Conservation (phyloP, 2,113 vertebrate genomes). For the Mastomys coucha region DNA sequence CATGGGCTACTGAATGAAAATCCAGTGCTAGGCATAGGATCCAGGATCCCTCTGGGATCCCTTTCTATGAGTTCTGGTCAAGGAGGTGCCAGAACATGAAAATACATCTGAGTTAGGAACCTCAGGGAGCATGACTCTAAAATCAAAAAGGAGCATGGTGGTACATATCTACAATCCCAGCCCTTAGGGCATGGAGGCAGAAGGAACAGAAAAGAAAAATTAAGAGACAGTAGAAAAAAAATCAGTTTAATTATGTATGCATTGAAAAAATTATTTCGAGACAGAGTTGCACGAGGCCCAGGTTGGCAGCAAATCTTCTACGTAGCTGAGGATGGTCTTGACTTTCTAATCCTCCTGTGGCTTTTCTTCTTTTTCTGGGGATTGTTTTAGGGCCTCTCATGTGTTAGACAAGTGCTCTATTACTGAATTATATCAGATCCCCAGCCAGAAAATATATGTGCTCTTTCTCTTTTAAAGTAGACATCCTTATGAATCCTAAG, state of each 20-base stretch:
- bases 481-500: neutral
- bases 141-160: neutral
- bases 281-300: neutral
- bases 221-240: neutral
- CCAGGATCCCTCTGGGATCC: neutral
- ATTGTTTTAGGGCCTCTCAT: too few relatives aligned
- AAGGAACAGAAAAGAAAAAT: neutral
- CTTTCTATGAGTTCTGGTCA: neutral
- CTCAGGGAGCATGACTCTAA: neutral
- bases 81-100: neutral
- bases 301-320: neutral
- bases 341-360: neutral
- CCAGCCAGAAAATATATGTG: neutral
- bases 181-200: neutral
- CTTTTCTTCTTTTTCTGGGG: neutral
- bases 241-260: neutral
- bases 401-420: neutral
- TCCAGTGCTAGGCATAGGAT: neutral
- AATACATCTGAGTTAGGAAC: neutral
- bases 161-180: neutral
- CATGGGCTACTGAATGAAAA: neutral
- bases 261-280: neutral
- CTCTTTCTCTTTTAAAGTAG: constrained; percentile 13
- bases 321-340: neutral
- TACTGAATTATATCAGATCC: neutral